Percentiles rank a stretch among this genome's conserved stretches.
phyloP scores from a whole-genome alignment of 2,888 invertebrate genomes.

The Drosophila anomelani region DNA sequence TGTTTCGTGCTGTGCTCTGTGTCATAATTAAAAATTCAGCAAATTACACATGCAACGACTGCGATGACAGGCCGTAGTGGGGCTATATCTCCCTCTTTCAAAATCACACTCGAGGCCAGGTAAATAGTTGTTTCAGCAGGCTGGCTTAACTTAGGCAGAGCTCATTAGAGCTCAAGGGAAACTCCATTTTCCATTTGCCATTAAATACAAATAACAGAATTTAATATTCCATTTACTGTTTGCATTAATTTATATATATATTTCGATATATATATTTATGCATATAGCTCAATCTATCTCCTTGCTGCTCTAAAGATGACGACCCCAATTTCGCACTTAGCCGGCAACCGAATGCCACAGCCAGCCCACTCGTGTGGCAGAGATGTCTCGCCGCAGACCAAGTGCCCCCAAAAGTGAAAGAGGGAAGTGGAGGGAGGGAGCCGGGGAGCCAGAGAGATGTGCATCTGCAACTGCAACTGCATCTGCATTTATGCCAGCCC shows the following conservation, averaged over 20 bases:
- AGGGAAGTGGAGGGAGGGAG: not conserved
- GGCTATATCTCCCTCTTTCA: constrained; percentile 1
- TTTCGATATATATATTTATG: no score
- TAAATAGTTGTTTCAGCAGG: not conserved
- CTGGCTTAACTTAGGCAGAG: no score
- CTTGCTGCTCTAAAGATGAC: constrained; percentile 47
- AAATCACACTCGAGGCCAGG: constrained; percentile 4
- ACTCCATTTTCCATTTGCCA: not conserved
- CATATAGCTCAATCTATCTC: not conserved
- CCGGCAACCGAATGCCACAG: constrained; percentile 39
- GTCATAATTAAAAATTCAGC: constrained; percentile 73
- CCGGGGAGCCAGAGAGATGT: not conserved
- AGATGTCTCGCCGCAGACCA: constrained; percentile 28
- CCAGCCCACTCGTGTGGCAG: constrained; percentile 25
- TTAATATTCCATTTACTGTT: not conserved
- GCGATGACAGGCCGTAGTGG: constrained; percentile 31
- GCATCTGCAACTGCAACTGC: not conserved
- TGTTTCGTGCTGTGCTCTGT: constrained; percentile 38
- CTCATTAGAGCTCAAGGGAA: not conserved
- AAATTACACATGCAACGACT: constrained; percentile 64
- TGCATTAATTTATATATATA: not conserved
- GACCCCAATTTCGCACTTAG: constrained; percentile 73
- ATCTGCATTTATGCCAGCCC: constrained; percentile 35
- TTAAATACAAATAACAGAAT: no score
- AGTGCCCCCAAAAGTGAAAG: constrained; percentile 1